Evolutionary conservation across 2,113 vertebrate genomes (phyloP), one percentile per base, ranked within the genome.

Genomic region (Leptobrachium ailaonicum): DNA sequence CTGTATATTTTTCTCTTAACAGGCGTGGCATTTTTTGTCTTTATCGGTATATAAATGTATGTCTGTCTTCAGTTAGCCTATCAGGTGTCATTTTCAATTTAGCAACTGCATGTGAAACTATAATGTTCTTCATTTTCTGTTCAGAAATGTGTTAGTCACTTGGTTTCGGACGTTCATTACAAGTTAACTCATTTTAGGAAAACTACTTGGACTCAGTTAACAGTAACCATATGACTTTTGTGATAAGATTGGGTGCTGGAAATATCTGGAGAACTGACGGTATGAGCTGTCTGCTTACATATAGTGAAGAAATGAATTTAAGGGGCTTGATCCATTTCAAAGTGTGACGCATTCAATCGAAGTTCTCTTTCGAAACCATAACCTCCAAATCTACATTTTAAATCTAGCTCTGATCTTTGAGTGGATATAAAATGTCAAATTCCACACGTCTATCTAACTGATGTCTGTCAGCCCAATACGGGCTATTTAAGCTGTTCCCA

Each of bases 171-270:
- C 68, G 71, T 73, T 50, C 43, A 68, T 56, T 68, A 66, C 64
- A 81, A 68, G 66, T 47, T 68, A 81, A 64, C 64, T 74, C 78
- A 45, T 60, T 80, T 47, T 68, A 53, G 54, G 60, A 76, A 72
- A 81, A 47, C 41, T 74, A 66, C 56, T 58, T 75, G 41, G 60
- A 60, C 71, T 53, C 66, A 47, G 63, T 60, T 81, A 81, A 81
- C 69, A 75, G 71, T 42, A 75, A 50, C 79, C 79, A 81, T 71
- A 81, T 81, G 79, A 64, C 14, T 20, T 20, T 20, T 75, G 79
- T 81, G 79, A 75, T 81, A 81, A 75, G 79, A 81, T 69, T 71
- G 79, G 71, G 79, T 81, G 79, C 79, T 81, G 72, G 64, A 66
- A 81, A 81, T 75, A 68, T 75, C 40, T 73, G 41, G 45, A 56